Evolutionary conservation across 1,140 invertebrate genomes (phyloP).

Genomic region (Tetranychus urticae): DNA sequence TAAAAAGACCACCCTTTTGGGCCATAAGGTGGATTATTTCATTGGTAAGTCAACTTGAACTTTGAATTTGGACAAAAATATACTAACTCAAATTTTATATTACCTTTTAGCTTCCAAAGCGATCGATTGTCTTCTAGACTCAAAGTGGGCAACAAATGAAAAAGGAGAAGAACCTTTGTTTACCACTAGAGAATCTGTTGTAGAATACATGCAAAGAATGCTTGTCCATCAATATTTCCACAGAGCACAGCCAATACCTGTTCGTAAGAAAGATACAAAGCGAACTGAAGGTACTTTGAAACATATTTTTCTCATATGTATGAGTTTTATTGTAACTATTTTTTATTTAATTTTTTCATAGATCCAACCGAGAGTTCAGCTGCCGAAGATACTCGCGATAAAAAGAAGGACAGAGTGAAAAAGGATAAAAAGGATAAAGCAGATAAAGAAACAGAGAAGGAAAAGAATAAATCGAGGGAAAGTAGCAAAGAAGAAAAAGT

Average conservation of each 20-base stretch:
- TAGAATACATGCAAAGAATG: slow-evolving; percentile 28
- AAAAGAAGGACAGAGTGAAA: slow-evolving; percentile 18
- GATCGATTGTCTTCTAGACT: slow-evolving; percentile 68
- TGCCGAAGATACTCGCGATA: slow-evolving; percentile 15
- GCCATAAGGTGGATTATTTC: slow-evolving; percentile 90
- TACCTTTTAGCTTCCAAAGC: slow-evolving; percentile 37
- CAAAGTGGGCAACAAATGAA: slow-evolving; percentile 50
- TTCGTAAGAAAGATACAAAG: slow-evolving; percentile 32
- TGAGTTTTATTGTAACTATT: background rate
- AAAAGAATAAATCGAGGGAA: slow-evolving; percentile 2
- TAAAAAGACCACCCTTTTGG: slow-evolving; percentile 82
- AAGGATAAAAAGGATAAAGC: slow-evolving; percentile 7
- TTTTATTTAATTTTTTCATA: background rate
- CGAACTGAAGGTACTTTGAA: slow-evolving; percentile 16
- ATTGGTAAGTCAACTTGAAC: slow-evolving; percentile 36
- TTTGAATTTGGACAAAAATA: background rate
- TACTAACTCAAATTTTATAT: background rate
- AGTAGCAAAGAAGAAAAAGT: slow-evolving; percentile 28
- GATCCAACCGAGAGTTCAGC: background rate
- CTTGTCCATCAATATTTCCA: slow-evolving; percentile 82
- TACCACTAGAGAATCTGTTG: slow-evolving; percentile 46
- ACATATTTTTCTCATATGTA: slow-evolving; percentile 1
- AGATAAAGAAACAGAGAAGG: background rate
- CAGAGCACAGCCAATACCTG: slow-evolving; percentile 64
- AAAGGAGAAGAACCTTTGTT: slow-evolving; percentile 45